Evolutionary conservation across 1,140 invertebrate genomes (phyloP), one percentile per base, ranked within the genome.

Genomic region (Copidosoma floridanum): DNA sequence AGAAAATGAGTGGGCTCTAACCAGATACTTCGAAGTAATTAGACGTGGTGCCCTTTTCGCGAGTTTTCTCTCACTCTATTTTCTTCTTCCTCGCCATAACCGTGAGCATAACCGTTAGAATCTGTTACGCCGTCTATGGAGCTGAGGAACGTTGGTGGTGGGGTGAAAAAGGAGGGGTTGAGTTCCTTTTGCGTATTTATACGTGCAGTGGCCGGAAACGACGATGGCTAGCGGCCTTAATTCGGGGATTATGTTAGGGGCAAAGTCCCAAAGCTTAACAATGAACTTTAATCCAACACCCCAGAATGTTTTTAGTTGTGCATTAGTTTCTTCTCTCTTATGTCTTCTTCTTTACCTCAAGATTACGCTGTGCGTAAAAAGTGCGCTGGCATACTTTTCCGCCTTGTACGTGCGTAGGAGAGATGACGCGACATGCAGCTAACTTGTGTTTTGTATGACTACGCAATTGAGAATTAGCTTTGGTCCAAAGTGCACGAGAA

Each of bases 91-190:
- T 21, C 40, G 1, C 20, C 43, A 58, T 65, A 60, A 65, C 27
- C 53, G 43, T 65, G 18, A 65, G 18, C 50, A 61, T 65, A 61
- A 65, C 53, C 57, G 43, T 65, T 65, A 57, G 48, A 61, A 65
- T 65, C 57, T 65, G 57, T 61, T 65, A 57, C 48, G 53, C 27
- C 18, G 35, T 14, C 27, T n/a, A n/a, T n/a, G n/a, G n/a, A n/a
- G n/a, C n/a, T n/a, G n/a, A n/a, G n/a, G n/a, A n/a, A n/a, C n/a
- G n/a, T n/a, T n/a, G n/a, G n/a, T n/a, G n/a, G n/a, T n/a, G n/a
- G n/a, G n/a, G n/a, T n/a, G n/a, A n/a, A n/a, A n/a, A n/a, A n/a
- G n/a, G n/a, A n/a, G n/a, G n/a, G n/a, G n/a, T n/a, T n/a, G n/a
- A n/a, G n/a, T n/a, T n/a, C 18, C 24, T 47, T 2, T 0, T 1